These are phyloP conservation scores for Neomicropteryx cornuta DNA, from an alignment of 1,140 invertebrate genomes.

Conservation along the genomic window DNA sequence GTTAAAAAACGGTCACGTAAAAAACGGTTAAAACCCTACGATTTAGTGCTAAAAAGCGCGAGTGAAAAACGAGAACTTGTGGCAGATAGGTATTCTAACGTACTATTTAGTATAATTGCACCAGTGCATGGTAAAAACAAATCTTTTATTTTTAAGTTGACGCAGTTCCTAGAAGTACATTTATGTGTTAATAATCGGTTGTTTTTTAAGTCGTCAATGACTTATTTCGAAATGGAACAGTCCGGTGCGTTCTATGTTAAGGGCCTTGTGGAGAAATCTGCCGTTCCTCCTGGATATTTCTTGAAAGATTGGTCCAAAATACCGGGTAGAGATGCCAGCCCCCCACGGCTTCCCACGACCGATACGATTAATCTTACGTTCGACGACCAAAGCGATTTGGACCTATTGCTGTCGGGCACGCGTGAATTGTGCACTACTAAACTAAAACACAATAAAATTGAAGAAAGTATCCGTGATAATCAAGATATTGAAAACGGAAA, in stretches of 20 bases:
- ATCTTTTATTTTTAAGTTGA: no score
- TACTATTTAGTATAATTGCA: slow-evolving; percentile 26
- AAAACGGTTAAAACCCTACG: slow-evolving; percentile 20
- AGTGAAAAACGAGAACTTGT: slow-evolving; percentile 26
- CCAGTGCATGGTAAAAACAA: no score
- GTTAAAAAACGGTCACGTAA: slow-evolving; percentile 19
- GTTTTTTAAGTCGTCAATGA: slow-evolving; percentile 12
- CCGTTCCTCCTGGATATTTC: slow-evolving; percentile 28
- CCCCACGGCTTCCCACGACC: slow-evolving; percentile 14
- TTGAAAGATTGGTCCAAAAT: slow-evolving; percentile 33
- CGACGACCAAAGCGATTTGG: no score
- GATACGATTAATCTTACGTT: no score
- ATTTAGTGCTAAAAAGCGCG: slow-evolving; percentile 20
- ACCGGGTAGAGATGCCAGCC: slow-evolving; percentile 33
- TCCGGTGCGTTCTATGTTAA: slow-evolving; percentile 36
- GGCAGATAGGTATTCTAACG: slow-evolving; percentile 24
- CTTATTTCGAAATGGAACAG: slow-evolving; percentile 21
- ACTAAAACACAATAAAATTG: slow-evolving; percentile 15
- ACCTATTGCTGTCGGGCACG: no score
- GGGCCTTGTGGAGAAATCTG: slow-evolving; percentile 20
- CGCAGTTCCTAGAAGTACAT: slow-evolving; percentile 8
- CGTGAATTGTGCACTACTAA: no score
- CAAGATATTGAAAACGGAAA: not conserved
- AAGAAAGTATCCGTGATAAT: slow-evolving; percentile 17
- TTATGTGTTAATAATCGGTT: slow-evolving; percentile 4